Percentiles rank a stretch among this genome's conserved stretches.
phyloP scores from a whole-genome alignment of 2,888 invertebrate genomes.

The Xiphydria camelus region DNA sequence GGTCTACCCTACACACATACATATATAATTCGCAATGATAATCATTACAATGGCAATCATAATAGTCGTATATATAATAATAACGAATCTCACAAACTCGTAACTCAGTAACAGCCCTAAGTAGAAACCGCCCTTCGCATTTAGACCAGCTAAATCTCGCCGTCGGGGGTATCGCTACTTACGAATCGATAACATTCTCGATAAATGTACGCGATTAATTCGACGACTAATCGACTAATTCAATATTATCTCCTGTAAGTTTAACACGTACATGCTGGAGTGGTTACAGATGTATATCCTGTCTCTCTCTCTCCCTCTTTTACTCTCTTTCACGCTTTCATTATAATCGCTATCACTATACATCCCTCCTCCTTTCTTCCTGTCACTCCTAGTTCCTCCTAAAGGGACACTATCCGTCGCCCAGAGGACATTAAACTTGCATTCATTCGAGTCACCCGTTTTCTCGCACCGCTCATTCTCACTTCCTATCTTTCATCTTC shows the following conservation, averaged over 20 bases:
- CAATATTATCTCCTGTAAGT: neutral
- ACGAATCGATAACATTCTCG: constrained; percentile 2
- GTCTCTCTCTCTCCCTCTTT: constrained; percentile 2
- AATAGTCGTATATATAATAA: neutral
- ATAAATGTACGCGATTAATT: neutral
- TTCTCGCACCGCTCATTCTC: no score
- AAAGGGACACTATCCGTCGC: no score
- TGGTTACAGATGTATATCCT: constrained; percentile 3
- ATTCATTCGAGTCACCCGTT: no score
- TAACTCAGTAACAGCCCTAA: constrained; percentile 5
- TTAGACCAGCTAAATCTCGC: constrained; percentile 52
- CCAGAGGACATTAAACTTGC: no score
- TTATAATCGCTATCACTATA: constrained; percentile 11
- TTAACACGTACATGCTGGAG: constrained; percentile 8
- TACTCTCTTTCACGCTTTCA: constrained; percentile 9
- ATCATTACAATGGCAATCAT: constrained; percentile 4
- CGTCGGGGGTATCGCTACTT: constrained; percentile 30
- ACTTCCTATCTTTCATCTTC: neutral
- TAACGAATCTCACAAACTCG: neutral
- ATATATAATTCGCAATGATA: neutral
- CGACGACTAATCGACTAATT: neutral
- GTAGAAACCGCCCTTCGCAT: constrained; percentile 30
- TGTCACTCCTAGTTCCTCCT: no score
- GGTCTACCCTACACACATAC: no score
- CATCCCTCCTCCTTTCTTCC: neutral